These are phyloP conservation scores for Tanytarsus gracilentus DNA, from an alignment of 2,888 invertebrate species.

Conservation along the genomic window DNA sequence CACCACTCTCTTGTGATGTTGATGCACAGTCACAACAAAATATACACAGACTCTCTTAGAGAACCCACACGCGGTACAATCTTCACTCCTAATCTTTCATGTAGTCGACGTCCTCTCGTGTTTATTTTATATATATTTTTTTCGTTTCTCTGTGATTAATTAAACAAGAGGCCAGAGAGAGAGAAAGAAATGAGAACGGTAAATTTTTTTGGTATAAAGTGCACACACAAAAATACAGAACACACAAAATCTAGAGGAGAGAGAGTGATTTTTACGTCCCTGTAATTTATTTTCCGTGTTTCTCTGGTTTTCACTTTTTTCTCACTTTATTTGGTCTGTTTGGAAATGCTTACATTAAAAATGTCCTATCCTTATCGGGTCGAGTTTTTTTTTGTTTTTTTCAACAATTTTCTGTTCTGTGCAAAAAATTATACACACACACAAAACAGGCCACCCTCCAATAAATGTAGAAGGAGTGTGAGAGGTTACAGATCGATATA, in stretches of 20 bases:
- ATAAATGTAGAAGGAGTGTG: too few relatives aligned
- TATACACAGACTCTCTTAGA: too few relatives aligned
- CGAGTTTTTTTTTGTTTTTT: too few relatives aligned
- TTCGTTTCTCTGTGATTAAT: background rate
- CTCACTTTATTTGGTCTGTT: background rate
- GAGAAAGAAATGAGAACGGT: background rate
- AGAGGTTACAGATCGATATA: background rate
- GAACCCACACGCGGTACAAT: background rate
- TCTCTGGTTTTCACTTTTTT: background rate
- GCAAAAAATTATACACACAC: too few relatives aligned
- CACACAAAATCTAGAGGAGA: background rate
- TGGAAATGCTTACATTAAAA: background rate
- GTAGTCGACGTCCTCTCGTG: background rate
- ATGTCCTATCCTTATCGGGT: too few relatives aligned
- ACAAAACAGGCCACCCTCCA: too few relatives aligned
- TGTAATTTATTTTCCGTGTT: slow-evolving; percentile 3
- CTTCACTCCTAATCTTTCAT: too few relatives aligned
- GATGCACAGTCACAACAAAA: slow-evolving; percentile 11
- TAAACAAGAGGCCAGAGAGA: background rate
- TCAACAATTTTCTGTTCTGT: too few relatives aligned
- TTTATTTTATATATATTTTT: background rate
- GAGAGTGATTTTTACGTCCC: background rate
- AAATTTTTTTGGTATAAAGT: background rate
- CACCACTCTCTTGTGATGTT: background rate
- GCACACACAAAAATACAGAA: background rate